Evolutionary conservation across 1,140 invertebrate species (phyloP), one percentile per base, ranked within the genome.

Genomic region (Bombus ignitus): DNA sequence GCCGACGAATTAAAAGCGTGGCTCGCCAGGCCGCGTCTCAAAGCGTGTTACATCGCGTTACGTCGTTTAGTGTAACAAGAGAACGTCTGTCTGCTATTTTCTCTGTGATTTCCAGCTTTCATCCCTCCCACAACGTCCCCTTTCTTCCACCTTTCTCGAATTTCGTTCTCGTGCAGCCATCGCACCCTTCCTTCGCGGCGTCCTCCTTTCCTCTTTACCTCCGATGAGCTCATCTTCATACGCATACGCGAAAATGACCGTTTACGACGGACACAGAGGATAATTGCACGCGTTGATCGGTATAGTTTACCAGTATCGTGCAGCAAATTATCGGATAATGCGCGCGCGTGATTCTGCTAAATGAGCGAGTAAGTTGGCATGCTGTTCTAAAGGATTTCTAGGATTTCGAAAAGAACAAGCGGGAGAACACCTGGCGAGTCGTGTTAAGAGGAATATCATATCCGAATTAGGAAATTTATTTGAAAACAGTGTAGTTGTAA

Each of bases 281-380:
- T 87, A 87, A 90, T 82, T 88, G 90, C 87, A 87, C 65, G 77
- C 83, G 85, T 91, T 91, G 92, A 92, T 92, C 92, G 92, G 91
- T 93, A 92, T 89, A 90, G 90, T 92, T 91, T 91, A 91, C 85
- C 91, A 88, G 88, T 88, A 86, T 90, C 28, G 28, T 13, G 28
- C 10, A 62, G 59, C 28, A n/a, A 62, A 10, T n/a, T 62, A 5
- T 82, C 84, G 79, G 79, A 85, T 75, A 78, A 84, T 42, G 37
- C 75, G 66, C 65, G 47, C 68, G 22, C 22, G 68, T 39, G 68
- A 70, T 28, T 70, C 18, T 22, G 10, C 18, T 70, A 39, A 35
- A 37, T 4, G 68, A 70, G 22, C 68, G 35, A 37, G 2, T 28
- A 25, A 39, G 68, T 28, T 62, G 28, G 47, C 18, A 53, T 18